Evolutionary conservation across 2,113 vertebrate genomes (phyloP).

Genomic region (Sphaerodactylus townsendi): DNA sequence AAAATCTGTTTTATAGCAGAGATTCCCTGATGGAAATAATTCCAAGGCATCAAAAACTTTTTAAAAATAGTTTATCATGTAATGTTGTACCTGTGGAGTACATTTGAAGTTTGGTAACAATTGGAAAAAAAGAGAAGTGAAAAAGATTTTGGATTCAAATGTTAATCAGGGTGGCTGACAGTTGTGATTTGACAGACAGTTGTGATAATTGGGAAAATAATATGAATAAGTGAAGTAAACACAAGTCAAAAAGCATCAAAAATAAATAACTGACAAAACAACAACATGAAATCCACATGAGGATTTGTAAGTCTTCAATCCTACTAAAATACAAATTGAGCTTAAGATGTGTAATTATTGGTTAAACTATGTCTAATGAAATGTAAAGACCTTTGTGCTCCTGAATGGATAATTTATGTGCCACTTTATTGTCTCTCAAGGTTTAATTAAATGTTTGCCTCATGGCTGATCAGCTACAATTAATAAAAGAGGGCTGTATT

Average conservation of each 20-base stretch:
- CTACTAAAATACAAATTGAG: constrained; percentile 61
- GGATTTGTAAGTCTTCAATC: constrained; percentile 55
- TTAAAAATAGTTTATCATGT: not conserved
- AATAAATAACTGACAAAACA: constrained; percentile 46
- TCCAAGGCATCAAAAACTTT: constrained; percentile 16
- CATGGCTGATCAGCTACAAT: constrained; percentile 79
- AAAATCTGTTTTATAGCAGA: not conserved
- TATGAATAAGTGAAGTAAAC: constrained; percentile 59
- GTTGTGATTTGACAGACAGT: constrained; percentile 47
- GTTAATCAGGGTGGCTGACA: constrained; percentile 24
- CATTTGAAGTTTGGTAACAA: constrained; percentile 31
- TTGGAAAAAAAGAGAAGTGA: constrained; percentile 11
- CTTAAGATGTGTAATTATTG: constrained; percentile 65
- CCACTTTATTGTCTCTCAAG: constrained; percentile 76
- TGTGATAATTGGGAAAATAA: constrained; percentile 54
- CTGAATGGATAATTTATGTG: constrained; percentile 80
- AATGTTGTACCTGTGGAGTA: not conserved
- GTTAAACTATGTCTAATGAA: constrained; percentile 77
- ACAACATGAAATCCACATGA: constrained; percentile 36
- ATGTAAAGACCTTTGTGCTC: constrained; percentile 74
- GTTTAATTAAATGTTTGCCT: constrained; percentile 84
- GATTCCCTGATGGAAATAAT: not conserved
- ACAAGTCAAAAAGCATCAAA: constrained; percentile 67
- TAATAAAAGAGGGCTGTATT: constrained; percentile 74
- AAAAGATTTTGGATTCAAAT: constrained; percentile 37